A percentile compares a stretch with the other conserved stretches of the same genome.
Evolutionary conservation across 1,140 invertebrate species (phyloP).

Genomic region (Drosophila pectinifera): DNA sequence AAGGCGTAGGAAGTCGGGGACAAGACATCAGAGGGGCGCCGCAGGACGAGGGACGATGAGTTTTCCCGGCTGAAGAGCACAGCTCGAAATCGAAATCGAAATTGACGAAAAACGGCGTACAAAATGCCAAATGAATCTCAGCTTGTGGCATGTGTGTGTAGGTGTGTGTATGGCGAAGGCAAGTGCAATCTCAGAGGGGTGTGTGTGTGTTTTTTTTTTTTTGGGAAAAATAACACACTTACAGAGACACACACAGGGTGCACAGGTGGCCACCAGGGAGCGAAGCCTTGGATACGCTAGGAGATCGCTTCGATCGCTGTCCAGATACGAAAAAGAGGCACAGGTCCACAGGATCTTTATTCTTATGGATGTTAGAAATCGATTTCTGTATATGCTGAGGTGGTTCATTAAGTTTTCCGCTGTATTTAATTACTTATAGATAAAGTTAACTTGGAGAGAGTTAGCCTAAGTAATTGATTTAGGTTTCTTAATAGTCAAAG

Average conservation of each 20-base stretch:
- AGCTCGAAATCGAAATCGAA: conserved; percentile 44
- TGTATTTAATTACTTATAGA: no score
- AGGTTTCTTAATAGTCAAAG: neutral
- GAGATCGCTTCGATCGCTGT: neutral
- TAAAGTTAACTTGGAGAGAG: neutral
- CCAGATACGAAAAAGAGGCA: neutral
- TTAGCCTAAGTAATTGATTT: neutral
- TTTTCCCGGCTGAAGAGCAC: conserved; percentile 23
- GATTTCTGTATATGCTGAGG: neutral
- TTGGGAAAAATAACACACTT: neutral
- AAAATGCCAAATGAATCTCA: conserved; percentile 59
- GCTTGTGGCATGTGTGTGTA: conserved; percentile 38
- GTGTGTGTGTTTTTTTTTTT: neutral
- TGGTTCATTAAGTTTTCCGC: neutral
- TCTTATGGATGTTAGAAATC: neutral
- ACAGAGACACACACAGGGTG: neutral
- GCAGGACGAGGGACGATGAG: conserved; percentile 6
- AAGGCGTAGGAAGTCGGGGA: neutral
- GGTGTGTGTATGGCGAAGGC: no score
- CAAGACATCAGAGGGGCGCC: neutral
- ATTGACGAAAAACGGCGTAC: conserved; percentile 55
- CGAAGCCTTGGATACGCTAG: neutral
- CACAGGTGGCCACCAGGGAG: neutral
- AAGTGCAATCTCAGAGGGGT: conserved; percentile 8
- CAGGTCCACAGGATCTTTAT: no score